A percentile compares a stretch with the other conserved stretches of the same genome.
phyloP scores from a whole-genome alignment of 53 echinoderm and acorn worm genomes.

The Temnopleurus reevesii region DNA sequence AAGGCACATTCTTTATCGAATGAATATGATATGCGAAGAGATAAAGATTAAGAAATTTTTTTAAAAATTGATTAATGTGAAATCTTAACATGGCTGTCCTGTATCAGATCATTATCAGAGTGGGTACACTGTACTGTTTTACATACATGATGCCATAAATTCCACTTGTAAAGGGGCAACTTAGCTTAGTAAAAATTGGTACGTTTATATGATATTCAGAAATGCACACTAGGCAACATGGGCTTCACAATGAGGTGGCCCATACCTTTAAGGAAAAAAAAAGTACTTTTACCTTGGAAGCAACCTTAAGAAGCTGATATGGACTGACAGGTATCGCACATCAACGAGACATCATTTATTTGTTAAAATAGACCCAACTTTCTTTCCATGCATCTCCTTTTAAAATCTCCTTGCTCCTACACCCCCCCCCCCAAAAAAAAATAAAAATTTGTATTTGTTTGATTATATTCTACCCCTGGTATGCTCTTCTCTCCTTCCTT shows the following conservation, averaged over 20 bases:
- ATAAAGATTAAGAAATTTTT: too few relatives aligned
- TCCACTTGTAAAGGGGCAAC: too few relatives aligned
- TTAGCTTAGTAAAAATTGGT: too few relatives aligned
- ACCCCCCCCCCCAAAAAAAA: not conserved
- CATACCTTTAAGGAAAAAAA: not conserved
- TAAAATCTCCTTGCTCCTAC: not conserved
- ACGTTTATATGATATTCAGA: too few relatives aligned
- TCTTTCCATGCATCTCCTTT: not conserved
- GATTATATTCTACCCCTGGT: not conserved
- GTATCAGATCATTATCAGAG: too few relatives aligned
- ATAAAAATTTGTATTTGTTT: not conserved
- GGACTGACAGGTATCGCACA: constrained; percentile 47
- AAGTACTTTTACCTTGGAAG: constrained; percentile 51
- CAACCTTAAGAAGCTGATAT: constrained; percentile 30
- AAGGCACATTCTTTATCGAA: not conserved
- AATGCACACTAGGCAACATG: too few relatives aligned
- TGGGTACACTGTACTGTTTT: too few relatives aligned
- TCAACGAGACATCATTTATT: constrained; percentile 46
- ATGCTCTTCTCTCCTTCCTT: not conserved
- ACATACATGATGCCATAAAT: too few relatives aligned
- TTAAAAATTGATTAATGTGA: too few relatives aligned
- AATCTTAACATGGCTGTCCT: too few relatives aligned
- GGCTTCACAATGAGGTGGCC: constrained; percentile 4
- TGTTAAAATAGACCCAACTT: not conserved
- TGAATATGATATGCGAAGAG: not conserved